A percentile compares a stretch with the other conserved stretches of the same genome.
Conservation (phyloP, 2,888 invertebrate genomes). For the Parnassius glacialis region DNA sequence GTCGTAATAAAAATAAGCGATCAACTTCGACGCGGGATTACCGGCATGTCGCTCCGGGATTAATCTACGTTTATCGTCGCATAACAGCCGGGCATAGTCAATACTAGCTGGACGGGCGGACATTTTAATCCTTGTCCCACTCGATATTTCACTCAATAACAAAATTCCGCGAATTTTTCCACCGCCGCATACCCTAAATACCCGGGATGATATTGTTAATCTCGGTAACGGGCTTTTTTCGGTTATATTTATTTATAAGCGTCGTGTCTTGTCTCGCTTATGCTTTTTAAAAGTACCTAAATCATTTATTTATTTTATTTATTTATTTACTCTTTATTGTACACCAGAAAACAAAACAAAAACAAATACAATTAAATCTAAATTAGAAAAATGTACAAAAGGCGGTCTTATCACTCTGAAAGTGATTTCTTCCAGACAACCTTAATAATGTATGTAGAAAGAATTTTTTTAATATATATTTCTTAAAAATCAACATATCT, state of each 20-base stretch:
- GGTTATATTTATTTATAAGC: constrained; percentile 7
- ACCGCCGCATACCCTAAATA: constrained; percentile 1
- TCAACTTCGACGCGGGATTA: constrained; percentile 17
- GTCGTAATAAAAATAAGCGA: constrained; percentile 12
- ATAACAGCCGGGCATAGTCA: constrained; percentile 57
- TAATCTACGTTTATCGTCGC: constrained; percentile 72
- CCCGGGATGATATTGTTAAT: constrained; percentile 26
- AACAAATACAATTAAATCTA: no score
- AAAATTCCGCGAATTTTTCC: constrained; percentile 46
- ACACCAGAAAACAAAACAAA: no score
- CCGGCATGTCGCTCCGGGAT: constrained; percentile 42
- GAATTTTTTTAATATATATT: no score
- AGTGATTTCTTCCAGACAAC: no score
- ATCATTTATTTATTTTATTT: no score
- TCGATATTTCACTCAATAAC: constrained; percentile 45
- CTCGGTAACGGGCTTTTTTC: constrained; percentile 10
- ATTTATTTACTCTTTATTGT: no score
- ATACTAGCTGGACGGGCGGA: constrained; percentile 52
- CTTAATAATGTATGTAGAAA: no score
- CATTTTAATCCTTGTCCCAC: constrained; percentile 57
- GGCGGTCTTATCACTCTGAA: no score
- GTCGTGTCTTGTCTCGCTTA: not conserved
- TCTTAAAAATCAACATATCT: no score
- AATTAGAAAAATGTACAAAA: no score
- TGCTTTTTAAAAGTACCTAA: no score